Conservation (phyloP, 2,113 vertebrate species). For the Orientallactaga bullata region DNA sequence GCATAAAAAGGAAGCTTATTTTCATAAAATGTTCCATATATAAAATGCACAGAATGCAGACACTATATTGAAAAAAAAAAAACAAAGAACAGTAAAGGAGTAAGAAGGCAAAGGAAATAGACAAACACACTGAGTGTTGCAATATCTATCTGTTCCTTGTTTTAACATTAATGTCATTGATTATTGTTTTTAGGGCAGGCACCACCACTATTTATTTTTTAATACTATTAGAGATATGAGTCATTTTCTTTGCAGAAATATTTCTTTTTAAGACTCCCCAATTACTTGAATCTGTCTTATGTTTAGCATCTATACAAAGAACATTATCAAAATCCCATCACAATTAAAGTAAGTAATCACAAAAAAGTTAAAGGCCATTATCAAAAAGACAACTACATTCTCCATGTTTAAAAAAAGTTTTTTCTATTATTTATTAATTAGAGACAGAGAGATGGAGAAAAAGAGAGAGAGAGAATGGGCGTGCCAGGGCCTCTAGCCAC, state of each 20-base stretch:
- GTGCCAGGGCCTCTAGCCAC: too few relatives aligned
- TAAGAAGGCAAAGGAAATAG: not conserved
- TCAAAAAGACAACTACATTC: slow-evolving; percentile 52
- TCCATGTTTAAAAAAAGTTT: slow-evolving; percentile 52
- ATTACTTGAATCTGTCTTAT: slow-evolving; percentile 45
- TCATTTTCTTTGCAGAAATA: not conserved
- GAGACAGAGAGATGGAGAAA: too few relatives aligned
- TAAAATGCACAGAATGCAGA: not conserved
- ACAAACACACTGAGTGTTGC: not conserved
- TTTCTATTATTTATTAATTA: too few relatives aligned
- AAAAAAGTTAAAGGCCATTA: slow-evolving; percentile 49
- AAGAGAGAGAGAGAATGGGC: too few relatives aligned
- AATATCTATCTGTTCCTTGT: not conserved
- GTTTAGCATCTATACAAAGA: slow-evolving; percentile 43
- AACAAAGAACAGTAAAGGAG: not conserved
- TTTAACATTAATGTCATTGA: not conserved
- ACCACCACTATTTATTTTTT: not conserved
- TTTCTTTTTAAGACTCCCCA: slow-evolving; percentile 34
- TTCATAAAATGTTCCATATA: not conserved
- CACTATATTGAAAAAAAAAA: not conserved
- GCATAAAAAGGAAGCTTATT: not conserved
- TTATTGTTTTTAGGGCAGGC: not conserved
- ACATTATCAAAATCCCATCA: too few relatives aligned
- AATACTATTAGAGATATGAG: not conserved
- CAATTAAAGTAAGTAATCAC: too few relatives aligned